phyloP scores from a whole-genome alignment of 2,797 vertebrate genomes.

The Erpetoichthys calabaricus region DNA sequence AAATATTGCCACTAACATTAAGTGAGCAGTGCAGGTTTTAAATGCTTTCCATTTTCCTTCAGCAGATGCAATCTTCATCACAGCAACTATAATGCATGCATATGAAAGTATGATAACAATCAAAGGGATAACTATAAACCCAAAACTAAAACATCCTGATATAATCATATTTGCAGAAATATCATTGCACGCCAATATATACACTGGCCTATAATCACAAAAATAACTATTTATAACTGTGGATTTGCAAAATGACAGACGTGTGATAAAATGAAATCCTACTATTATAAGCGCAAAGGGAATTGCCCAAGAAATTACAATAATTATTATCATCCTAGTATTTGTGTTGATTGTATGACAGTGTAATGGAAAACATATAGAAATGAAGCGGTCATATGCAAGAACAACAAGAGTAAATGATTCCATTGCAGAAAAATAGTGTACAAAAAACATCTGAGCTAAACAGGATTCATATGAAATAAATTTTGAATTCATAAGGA shows the following conservation, averaged over 20 bases:
- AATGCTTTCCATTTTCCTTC: slow-evolving; percentile 22
- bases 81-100: slow-evolving; percentile 21
- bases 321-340: no score
- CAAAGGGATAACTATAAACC: slow-evolving; percentile 22
- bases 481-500: no score
- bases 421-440: no score
- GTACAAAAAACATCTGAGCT: no score
- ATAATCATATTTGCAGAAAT: slow-evolving; percentile 14
- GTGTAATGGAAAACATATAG: no score
- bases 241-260: slow-evolving; percentile 36
- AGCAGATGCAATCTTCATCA: slow-evolving; percentile 22
- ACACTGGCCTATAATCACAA: slow-evolving; percentile 32
- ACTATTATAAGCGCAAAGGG: no score
- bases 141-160: not conserved
- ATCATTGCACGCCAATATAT: slow-evolving; percentile 28
- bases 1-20: slow-evolving; percentile 31
- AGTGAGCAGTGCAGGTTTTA: slow-evolving; percentile 35
- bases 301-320: no score
- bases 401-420: no score
- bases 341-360: no score
- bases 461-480: no score
- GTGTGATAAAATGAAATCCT: slow-evolving; percentile 23
- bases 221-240: slow-evolving; percentile 28
- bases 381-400: no score
- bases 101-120: slow-evolving; percentile 26